A percentile compares a stretch with the other conserved stretches of the same genome.
Conservation (phyloP, 2,888 invertebrate genomes). For the Julus scandinavius region DNA sequence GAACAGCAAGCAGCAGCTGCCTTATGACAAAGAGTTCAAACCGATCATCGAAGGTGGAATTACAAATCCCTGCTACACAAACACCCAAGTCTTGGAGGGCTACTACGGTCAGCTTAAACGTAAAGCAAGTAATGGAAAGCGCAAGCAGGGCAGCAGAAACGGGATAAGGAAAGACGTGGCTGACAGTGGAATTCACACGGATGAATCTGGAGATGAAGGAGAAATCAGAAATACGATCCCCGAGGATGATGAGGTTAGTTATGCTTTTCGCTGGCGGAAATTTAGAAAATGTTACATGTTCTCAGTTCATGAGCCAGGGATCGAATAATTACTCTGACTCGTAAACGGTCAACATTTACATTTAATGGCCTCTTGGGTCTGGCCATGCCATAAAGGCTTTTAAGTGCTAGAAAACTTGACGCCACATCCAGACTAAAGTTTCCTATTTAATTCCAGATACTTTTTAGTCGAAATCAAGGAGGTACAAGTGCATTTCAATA, state of each 20-base stretch:
- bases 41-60: constrained; percentile 55
- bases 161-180: constrained; percentile 49
- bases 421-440: neutral
- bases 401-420: no score
- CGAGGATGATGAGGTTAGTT: constrained; percentile 52
- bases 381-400: no score
- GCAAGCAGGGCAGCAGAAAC: neutral
- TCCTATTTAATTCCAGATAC: constrained; percentile 45
- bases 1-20: constrained; percentile 59
- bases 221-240: neutral
- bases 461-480: constrained; percentile 44
- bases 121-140: neutral
- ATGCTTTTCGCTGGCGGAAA: neutral
- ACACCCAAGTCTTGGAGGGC: constrained; percentile 54
- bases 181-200: constrained; percentile 58
- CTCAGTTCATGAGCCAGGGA: no score
- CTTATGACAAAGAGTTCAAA: constrained; percentile 60
- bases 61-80: constrained; percentile 47
- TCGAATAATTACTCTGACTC: no score
- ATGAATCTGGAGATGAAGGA: constrained; percentile 57
- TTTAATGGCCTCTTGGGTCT: no score
- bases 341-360: no score
- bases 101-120: constrained; percentile 54
- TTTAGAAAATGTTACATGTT: neutral
- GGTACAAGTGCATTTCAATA: constrained; percentile 50